These are phyloP conservation scores for Melanotaenia boesemani DNA, from an alignment of 2,797 vertebrate genomes.

Conservation along the genomic window DNA sequence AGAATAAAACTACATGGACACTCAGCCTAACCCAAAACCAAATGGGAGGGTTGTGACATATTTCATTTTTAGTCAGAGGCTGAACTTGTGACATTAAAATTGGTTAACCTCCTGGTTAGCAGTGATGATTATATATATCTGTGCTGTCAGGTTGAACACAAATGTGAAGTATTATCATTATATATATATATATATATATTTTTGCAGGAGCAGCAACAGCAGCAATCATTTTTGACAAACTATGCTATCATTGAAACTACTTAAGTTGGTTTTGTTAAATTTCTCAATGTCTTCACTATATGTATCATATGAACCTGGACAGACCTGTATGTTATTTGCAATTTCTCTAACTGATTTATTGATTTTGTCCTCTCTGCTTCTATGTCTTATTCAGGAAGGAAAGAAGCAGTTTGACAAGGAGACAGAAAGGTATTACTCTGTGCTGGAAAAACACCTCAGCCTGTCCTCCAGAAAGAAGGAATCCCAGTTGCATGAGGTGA, in stretches of 20 bases:
- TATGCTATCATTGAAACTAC: not conserved
- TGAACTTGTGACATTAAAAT: not conserved
- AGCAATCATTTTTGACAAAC: not conserved
- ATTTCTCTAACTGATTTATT: not conserved
- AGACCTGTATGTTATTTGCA: not conserved
- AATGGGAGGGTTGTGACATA: not conserved
- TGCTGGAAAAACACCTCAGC: conserved; percentile 96
- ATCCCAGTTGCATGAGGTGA: conserved; percentile 94
- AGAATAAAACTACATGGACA: not conserved
- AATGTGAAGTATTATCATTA: not conserved
- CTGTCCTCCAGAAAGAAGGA: conserved; percentile 98
- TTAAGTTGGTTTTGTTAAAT: not conserved
- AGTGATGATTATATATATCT: not conserved
- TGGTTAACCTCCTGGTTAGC: not conserved
- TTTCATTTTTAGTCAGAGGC: not conserved
- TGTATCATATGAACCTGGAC: not conserved
- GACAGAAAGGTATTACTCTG: conserved; percentile 96
- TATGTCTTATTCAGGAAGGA: conserved; percentile 83
- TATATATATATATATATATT: too few species aligned
- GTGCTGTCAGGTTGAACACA: not conserved
- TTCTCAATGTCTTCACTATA: not conserved
- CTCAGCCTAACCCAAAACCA: not conserved
- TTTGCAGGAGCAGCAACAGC: not conserved
- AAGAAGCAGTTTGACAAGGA: conserved; percentile 99
- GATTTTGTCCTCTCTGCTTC: conserved; percentile 29